Evolutionary conservation across 2,797 vertebrate species (phyloP), one percentile per base, ranked within the genome.

Genomic region (Odontamblyopus lacepedii): DNA sequence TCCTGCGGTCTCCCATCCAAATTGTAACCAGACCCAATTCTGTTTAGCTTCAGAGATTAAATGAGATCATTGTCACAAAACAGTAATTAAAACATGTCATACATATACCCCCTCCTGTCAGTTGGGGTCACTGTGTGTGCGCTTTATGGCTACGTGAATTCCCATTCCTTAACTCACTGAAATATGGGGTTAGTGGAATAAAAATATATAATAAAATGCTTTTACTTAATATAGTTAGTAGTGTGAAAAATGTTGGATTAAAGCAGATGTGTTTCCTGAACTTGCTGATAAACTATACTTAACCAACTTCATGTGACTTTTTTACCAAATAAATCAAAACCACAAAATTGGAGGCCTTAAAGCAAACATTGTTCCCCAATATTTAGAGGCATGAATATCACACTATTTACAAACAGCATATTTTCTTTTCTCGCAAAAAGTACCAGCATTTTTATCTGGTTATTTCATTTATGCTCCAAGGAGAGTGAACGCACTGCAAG

Each of bases 361-460:
- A 38, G 32, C 61, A 41, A n/a, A 41, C 19, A 63, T n/a, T 41
- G 19, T 23, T 12, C 19, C 32, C 32, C 29, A 63, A 63, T 44
- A 44, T 44, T 13, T 11, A 63, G 62, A 63, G 19, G 35, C 32
- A 63, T 23, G 19, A 63, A 63, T 41, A 63, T 38, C 35, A 11
- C 19, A 8, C 32, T 38, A n/a, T 63, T 63, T 32, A 63, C 32
- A 76, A 85, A 83, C 75, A 76, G 78, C 50, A 64, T 61, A 80
- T 83, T 86, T 86, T 82, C 71, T 81, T 27, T 71, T 83, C 75
- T 75, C 29, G 83, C 80, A 84, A 78, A 79, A 85, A 63, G 63
- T 72, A 71, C 79, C 70, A 69, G 53, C 74, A 71, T 61, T 13
- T 44, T 70, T 70, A 66, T 70, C 73, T 69, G 63, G 76, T 65